These are phyloP conservation scores for Lycorma delicatula DNA, from an alignment of 1,140 invertebrate genomes.

Conservation along the genomic window DNA sequence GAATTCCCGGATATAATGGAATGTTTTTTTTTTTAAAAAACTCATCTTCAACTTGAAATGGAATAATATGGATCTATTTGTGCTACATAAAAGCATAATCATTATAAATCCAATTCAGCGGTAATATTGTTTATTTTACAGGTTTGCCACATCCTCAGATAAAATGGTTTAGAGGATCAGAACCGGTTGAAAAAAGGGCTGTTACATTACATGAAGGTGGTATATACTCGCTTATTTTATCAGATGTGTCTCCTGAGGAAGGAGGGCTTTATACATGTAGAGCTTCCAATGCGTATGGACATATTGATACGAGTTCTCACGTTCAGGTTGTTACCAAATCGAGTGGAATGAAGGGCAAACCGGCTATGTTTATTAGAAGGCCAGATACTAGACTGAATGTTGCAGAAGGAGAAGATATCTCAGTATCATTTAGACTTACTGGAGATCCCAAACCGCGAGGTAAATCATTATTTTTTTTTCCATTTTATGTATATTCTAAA, in stretches of 20 bases:
- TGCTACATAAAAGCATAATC: too few relatives aligned
- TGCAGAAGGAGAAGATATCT: constrained; percentile 67
- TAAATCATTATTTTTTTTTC: too few relatives aligned
- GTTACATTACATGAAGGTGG: constrained; percentile 67
- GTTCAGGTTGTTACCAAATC: constrained; percentile 54
- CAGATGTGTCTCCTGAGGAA: constrained; percentile 68
- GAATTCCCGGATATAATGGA: too few relatives aligned
- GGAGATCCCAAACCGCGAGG: constrained; percentile 77
- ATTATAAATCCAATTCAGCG: too few relatives aligned
- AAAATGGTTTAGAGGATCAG: constrained; percentile 58
- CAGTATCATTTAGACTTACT: constrained; percentile 64
- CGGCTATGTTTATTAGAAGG: constrained; percentile 65
- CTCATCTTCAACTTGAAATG: too few relatives aligned
- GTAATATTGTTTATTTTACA: constrained; percentile 26
- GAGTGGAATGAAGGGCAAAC: constrained; percentile 47
- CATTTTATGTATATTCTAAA: neutral
- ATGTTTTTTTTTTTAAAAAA: too few relatives aligned
- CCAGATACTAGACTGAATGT: constrained; percentile 66
- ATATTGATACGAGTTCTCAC: constrained; percentile 59
- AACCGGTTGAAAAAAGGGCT: constrained; percentile 48
- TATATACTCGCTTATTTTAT: constrained; percentile 77
- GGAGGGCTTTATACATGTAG: constrained; percentile 80
- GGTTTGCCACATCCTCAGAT: constrained; percentile 49
- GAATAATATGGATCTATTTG: too few relatives aligned
- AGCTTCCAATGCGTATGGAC: constrained; percentile 67